phyloP scores from a whole-genome alignment of 1,140 invertebrate genomes.

The Bombus ignitus region DNA sequence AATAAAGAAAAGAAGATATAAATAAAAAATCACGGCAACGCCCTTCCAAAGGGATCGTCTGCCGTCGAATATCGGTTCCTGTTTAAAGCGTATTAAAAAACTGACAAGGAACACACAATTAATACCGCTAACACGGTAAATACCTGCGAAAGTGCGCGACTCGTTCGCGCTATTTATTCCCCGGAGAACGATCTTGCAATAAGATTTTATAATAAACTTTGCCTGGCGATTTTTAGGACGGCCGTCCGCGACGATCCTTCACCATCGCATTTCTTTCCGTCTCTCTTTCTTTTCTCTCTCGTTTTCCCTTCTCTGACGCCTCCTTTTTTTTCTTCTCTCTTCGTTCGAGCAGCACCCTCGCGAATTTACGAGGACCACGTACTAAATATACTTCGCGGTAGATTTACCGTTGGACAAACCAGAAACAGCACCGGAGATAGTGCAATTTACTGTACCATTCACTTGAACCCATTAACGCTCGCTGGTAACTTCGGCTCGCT shows the following conservation, averaged over 20 bases:
- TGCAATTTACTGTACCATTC: slow-evolving; percentile 69
- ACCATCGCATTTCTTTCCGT: not conserved
- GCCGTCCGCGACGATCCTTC: not conserved
- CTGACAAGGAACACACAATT: slow-evolving; percentile 46
- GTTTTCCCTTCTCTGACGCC: not conserved
- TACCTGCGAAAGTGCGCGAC: slow-evolving; percentile 23
- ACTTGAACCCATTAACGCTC: slow-evolving; percentile 70
- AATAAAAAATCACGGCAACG: not conserved
- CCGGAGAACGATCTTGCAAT: not conserved
- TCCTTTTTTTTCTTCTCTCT: not conserved
- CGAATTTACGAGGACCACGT: slow-evolving; percentile 56
- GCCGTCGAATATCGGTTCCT: not conserved
- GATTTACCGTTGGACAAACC: slow-evolving; percentile 60
- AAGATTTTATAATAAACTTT: slow-evolving; percentile 30
- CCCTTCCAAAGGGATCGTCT: slow-evolving; percentile 14
- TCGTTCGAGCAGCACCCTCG: slow-evolving; percentile 4
- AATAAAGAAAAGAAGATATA: not conserved
- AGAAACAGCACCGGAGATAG: slow-evolving; percentile 60
- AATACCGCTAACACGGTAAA: slow-evolving; percentile 50
- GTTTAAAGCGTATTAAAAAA: slow-evolving; percentile 61
- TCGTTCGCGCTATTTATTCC: slow-evolving; percentile 31
- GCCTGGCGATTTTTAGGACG: slow-evolving; percentile 37
- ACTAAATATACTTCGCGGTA: slow-evolving; percentile 53
- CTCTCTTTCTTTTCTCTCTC: not conserved
- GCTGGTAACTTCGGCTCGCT: slow-evolving; percentile 53